phyloP scores from a whole-genome alignment of 2,888 invertebrate genomes.

The Bembecia ichneumoniformis region DNA sequence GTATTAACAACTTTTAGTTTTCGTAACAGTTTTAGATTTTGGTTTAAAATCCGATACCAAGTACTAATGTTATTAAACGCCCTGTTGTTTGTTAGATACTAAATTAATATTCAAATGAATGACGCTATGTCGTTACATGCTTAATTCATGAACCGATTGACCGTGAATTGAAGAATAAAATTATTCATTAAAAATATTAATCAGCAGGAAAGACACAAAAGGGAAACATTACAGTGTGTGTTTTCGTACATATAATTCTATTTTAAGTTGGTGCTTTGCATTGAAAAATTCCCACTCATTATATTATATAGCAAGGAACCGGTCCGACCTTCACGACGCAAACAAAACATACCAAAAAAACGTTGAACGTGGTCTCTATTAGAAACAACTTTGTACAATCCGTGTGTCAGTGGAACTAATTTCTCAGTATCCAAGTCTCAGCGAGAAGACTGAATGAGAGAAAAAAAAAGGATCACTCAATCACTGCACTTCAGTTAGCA shows the following conservation, averaged over 20 bases:
- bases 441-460: constrained; percentile 27
- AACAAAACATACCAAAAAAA: constrained; percentile 14
- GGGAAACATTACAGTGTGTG: not conserved
- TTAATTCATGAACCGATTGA: constrained; percentile 4
- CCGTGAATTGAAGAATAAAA: constrained; percentile 1
- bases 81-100: not conserved
- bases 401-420: constrained; percentile 13
- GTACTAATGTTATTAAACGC: too few relatives aligned
- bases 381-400: constrained; percentile 5
- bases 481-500: not conserved
- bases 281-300: constrained; percentile 2
- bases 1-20: too few relatives aligned
- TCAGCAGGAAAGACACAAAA: not conserved
- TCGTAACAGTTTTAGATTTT: too few relatives aligned
- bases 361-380: constrained; percentile 5
- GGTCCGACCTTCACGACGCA: constrained; percentile 25
- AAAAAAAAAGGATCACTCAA: constrained; percentile 16
- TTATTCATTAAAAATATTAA: constrained; percentile 1
- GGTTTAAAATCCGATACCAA: too few relatives aligned
- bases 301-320: constrained; percentile 21
- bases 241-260: not conserved
- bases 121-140: constrained; percentile 1
- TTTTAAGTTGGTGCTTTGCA: not conserved
- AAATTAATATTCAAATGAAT: constrained; percentile 1
- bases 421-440: constrained; percentile 26